Evolutionary conservation across 2,888 invertebrate genomes (phyloP), one percentile per base, ranked within the genome.

Genomic region (Cyclophora punctaria): DNA sequence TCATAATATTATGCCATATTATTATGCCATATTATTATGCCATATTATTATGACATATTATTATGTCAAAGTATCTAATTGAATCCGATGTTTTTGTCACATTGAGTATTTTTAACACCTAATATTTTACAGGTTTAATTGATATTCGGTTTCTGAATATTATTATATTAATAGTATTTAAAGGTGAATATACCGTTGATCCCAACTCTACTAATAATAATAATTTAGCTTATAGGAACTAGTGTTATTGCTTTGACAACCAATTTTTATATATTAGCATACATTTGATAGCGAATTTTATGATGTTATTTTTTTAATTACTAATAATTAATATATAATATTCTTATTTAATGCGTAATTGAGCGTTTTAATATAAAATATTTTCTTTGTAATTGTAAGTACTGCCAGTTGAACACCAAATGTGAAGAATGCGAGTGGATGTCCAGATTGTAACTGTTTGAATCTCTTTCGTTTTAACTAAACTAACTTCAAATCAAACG

Each of bases 351-450:
- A 71, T 73, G 71, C 77, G 64, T 67, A 69, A 66, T 63, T 69
- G 69, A 74, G 72, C 71, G 67, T 77, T 75, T 37, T 5, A 37
- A 37, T 37, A 37, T 37, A 37, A 5, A 64, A 63, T 60, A 63
- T 52, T 70, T 68, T 67, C 63, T 69, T 69, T 71, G 73, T 66
- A 57, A 69, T 67, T 67, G 68, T 79, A 77, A 77, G 71, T 75
- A 83, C 85, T 86, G 84, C 85, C 86, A 86, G 81, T 79, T 80
- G 73, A 71, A 83, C 83, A 83, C 83, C 83, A 82, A 81, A 63
- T 67, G 70, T 59, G 63, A 69, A 67, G 74, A 57, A 61, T 73
- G 74, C 66, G 60, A 71, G 73, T 64, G 63, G 68, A 57, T 78
- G 78, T 79, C 75, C 73, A 72, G 63, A 1, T 20, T 20, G 20